Evolutionary conservation across 1,140 invertebrate species (phyloP).

Genomic region (Eupristina koningsbergeri): DNA sequence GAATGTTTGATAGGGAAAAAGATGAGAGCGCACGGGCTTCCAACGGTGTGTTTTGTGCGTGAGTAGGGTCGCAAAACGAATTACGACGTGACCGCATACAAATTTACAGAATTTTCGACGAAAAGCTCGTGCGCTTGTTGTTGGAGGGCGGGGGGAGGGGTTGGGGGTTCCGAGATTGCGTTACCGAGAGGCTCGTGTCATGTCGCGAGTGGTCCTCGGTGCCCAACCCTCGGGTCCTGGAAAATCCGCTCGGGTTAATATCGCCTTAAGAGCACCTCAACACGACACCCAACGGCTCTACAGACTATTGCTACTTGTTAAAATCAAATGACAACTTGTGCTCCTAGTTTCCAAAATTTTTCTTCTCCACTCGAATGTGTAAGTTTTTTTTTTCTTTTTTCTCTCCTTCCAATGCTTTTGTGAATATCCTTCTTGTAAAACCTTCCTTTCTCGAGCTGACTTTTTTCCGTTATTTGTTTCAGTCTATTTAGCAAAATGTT

Average conservation of each 20-base stretch:
- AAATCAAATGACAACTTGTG: constrained; percentile 1
- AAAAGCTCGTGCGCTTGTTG: constrained; percentile 1
- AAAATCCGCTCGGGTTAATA: constrained; percentile 26
- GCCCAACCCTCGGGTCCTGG: background rate
- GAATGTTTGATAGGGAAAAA: constrained; percentile 48
- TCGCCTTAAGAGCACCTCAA: constrained; percentile 14
- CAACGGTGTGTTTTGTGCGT: background rate
- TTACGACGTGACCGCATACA: constrained; percentile 62
- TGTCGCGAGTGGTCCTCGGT: background rate
- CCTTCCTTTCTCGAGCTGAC: no score
- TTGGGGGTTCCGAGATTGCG: constrained; percentile 2
- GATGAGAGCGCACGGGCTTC: background rate
- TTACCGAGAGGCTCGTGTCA: constrained; percentile 8
- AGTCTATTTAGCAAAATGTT: constrained; percentile 9
- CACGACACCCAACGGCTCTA: background rate
- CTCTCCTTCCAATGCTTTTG: background rate
- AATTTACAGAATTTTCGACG: constrained; percentile 57
- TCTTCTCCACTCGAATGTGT: background rate
- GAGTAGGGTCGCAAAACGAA: constrained; percentile 56
- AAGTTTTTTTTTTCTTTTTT: background rate
- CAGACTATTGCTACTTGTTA: constrained; percentile 17
- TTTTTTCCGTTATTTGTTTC: background rate
- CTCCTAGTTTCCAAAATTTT: background rate
- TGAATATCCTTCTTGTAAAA: no score
- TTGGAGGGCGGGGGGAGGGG: background rate